Percentiles rank a stretch among this genome's conserved stretches.
Conservation (phyloP, 2,113 vertebrate species). For the Cavia porcellus region DNA sequence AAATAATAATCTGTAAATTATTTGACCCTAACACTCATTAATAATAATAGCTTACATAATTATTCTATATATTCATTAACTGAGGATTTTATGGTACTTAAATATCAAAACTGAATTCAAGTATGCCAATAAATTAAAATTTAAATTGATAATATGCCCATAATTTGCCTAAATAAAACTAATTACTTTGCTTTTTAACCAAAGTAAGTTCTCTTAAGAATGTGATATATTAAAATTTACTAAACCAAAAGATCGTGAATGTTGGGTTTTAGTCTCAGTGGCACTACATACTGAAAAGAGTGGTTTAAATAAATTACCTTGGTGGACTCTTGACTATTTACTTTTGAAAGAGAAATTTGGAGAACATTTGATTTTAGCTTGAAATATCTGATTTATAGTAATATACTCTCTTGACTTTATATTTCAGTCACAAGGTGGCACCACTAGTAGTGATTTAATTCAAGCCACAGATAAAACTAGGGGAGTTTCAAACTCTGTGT, state of each 20-base stretch:
- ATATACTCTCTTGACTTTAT: conserved; percentile 55
- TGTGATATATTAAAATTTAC: background rate
- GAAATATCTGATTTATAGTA: background rate
- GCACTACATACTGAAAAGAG: background rate
- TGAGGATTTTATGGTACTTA: conserved; percentile 47
- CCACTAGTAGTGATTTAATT: conserved; percentile 81
- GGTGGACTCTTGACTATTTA: background rate
- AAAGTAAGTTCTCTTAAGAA: background rate
- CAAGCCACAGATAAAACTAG: background rate
- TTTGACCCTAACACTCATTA: conserved; percentile 27
- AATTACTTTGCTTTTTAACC: conserved; percentile 37
- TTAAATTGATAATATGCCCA: background rate
- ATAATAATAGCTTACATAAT: background rate
- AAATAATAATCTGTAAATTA: conserved; percentile 9
- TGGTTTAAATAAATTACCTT: background rate
- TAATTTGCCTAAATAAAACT: background rate
- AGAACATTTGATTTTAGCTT: conserved; percentile 24
- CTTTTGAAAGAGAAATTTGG: background rate
- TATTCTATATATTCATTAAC: background rate
- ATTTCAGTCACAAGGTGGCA: conserved; percentile 88
- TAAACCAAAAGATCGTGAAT: background rate
- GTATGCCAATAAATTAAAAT: background rate
- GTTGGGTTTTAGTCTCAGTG: background rate
- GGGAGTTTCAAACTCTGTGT: background rate
- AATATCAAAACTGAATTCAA: conserved; percentile 47